phyloP scores from a whole-genome alignment of 2,888 invertebrate species.

The Lissonota sp. region DNA sequence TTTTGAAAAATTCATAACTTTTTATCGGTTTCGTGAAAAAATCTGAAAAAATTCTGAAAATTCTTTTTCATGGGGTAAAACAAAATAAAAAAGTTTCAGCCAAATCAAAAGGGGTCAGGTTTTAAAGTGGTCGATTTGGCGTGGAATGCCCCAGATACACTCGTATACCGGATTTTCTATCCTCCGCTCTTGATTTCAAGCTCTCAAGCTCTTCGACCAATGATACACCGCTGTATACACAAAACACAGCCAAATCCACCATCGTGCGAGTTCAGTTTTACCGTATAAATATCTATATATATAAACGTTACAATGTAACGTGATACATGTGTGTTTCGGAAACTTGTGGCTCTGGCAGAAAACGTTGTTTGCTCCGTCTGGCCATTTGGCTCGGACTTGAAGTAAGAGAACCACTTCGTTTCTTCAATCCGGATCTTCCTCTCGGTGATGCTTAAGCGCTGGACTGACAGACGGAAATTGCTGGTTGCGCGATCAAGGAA shows the following conservation, averaged over 20 bases:
- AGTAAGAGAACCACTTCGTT: slow-evolving; percentile 47
- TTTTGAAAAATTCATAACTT: too few relatives aligned
- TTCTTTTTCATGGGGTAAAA: too few relatives aligned
- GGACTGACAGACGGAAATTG: too few relatives aligned
- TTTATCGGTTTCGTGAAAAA: too few relatives aligned
- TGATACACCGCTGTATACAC: slow-evolving; percentile 27
- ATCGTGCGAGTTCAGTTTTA: neutral
- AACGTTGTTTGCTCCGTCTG: slow-evolving; percentile 47
- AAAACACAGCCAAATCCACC: neutral
- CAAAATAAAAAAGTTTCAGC: too few relatives aligned
- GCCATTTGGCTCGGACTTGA: slow-evolving; percentile 45
- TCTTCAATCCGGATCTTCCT: slow-evolving; percentile 29
- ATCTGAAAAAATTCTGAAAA: too few relatives aligned
- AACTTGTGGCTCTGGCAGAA: slow-evolving; percentile 13
- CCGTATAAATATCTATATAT: neutral
- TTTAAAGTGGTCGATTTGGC: too few relatives aligned
- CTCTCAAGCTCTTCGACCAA: slow-evolving; percentile 24
- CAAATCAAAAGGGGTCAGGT: too few relatives aligned
- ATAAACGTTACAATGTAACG: neutral
- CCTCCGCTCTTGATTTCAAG: slow-evolving; percentile 29
- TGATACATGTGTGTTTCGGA: neutral
- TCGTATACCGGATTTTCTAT: slow-evolving; percentile 16
- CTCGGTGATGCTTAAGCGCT: neutral
- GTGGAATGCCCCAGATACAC: too few relatives aligned
- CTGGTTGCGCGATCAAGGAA: too few relatives aligned